Evolutionary conservation across 2,888 invertebrate genomes (phyloP).

Genomic region (Laothoe populi): DNA sequence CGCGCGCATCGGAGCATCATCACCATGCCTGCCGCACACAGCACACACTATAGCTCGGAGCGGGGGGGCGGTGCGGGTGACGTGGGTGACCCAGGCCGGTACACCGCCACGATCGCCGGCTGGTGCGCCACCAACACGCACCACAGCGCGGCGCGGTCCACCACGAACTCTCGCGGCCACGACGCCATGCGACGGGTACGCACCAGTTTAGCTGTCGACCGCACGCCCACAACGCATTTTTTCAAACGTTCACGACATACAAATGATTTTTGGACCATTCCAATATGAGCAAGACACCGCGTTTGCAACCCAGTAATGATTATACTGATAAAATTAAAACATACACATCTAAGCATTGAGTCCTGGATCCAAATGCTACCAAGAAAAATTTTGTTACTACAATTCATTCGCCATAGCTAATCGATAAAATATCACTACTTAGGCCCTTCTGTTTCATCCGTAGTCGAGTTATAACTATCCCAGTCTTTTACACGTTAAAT

Average conservation of each 20-base stretch:
- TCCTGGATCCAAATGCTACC: too few species aligned
- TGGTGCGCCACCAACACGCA: slow-evolving; percentile 46
- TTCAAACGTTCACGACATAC: slow-evolving; percentile 39
- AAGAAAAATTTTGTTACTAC: too few species aligned
- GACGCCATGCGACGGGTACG: slow-evolving; percentile 57
- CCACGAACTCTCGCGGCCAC: slow-evolving; percentile 50
- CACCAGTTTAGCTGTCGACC: slow-evolving; percentile 51
- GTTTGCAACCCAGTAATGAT: slow-evolving; percentile 28
- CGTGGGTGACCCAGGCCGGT: not conserved
- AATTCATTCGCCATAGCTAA: too few species aligned
- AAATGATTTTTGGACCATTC: slow-evolving; percentile 7
- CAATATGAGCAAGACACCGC: slow-evolving; percentile 32
- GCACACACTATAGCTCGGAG: slow-evolving; percentile 29
- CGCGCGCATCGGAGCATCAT: slow-evolving; percentile 70
- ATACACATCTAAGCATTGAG: not conserved
- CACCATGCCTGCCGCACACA: slow-evolving; percentile 69
- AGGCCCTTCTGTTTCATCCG: too few species aligned
- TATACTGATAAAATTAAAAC: not conserved
- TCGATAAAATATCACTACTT: too few species aligned
- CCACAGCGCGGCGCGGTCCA: slow-evolving; percentile 68
- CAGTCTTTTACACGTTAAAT: too few species aligned
- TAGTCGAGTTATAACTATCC: too few species aligned
- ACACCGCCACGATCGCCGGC: slow-evolving; percentile 30
- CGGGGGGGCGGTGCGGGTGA: slow-evolving; percentile 7
- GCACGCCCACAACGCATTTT: slow-evolving; percentile 47